Evolutionary conservation across 2,113 vertebrate species (phyloP).

Genomic region (Gasterosteus aculeatus): DNA sequence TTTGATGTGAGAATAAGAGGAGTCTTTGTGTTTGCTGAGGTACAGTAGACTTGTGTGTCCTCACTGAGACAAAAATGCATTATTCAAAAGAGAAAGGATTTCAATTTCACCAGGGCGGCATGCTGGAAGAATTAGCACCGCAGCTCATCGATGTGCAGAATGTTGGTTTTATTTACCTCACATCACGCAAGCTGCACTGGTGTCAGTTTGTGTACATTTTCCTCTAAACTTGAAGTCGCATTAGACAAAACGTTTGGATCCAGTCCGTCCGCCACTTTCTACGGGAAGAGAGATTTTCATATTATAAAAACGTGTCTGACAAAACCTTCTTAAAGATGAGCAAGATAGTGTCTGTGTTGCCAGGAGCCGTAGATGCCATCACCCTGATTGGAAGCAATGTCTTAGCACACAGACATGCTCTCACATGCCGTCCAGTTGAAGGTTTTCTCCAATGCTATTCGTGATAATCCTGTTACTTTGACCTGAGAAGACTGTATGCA

Average conservation of each 20-base stretch:
- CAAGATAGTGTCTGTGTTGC: not conserved
- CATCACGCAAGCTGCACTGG: not conserved
- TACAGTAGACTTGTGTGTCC: not conserved
- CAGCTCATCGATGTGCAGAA: not conserved
- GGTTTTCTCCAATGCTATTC: not conserved
- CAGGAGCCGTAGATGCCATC: not conserved
- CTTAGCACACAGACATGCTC: constrained; percentile 34
- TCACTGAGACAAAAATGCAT: constrained; percentile 2
- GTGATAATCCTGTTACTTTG: constrained; percentile 63
- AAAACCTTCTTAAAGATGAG: constrained; percentile 2
- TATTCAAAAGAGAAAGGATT: not conserved
- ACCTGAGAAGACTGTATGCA: constrained; percentile 68
- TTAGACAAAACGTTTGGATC: not conserved
- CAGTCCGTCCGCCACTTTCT: not conserved
- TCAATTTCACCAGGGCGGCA: not conserved
- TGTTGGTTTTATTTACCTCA: not conserved
- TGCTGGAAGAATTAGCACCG: not conserved
- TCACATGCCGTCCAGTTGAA: constrained; percentile 61
- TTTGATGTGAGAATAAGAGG: constrained; percentile 45
- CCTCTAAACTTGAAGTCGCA: not conserved
- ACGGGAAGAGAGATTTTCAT: not conserved
- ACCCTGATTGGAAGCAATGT: not conserved
- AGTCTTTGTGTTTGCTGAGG: constrained; percentile 48
- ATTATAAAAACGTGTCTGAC: not conserved
- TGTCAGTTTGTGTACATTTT: not conserved